Percentiles rank a stretch among this genome's conserved stretches.
phyloP scores from a whole-genome alignment of 2,888 invertebrate genomes.

The Cyclophora albipunctata region DNA sequence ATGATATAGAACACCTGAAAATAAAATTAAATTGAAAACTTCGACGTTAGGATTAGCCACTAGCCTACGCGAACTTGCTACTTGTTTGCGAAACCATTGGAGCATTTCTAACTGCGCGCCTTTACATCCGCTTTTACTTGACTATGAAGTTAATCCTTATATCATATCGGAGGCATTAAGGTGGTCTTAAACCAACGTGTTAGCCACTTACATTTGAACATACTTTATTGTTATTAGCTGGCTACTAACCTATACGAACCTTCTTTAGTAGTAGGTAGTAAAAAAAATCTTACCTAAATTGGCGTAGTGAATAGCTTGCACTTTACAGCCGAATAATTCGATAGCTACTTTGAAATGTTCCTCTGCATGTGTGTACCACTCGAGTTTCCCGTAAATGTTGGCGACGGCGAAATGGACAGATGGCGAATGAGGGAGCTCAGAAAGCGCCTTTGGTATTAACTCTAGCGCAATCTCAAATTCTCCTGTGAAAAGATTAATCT shows the following conservation, averaged over 20 bases:
- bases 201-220: no score
- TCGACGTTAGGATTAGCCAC: no score
- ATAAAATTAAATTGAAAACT: constrained; percentile 13
- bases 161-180: no score
- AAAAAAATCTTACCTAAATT: constrained; percentile 84
- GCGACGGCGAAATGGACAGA: constrained; percentile 90
- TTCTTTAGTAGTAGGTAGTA: constrained; percentile 3
- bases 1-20: constrained; percentile 91
- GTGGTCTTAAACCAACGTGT: no score
- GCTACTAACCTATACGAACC: no score
- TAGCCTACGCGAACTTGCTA: no score
- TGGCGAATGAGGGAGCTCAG: constrained; percentile 82
- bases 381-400: constrained; percentile 90
- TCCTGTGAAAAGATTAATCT: constrained; percentile 43
- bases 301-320: constrained; percentile 87
- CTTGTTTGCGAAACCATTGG: no score
- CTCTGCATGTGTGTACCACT: constrained; percentile 86
- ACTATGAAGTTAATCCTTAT: no score
- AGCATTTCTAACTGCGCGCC: no score
- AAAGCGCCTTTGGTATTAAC: constrained; percentile 81
- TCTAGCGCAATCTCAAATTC: constrained; percentile 81
- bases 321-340: constrained; percentile 70
- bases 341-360: constrained; percentile 86
- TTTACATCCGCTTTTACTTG: no score
- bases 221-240: no score